phyloP scores from a whole-genome alignment of 37 sponge, comb jelly and placozoan genomes.

The Trichoplax adhaerens region DNA sequence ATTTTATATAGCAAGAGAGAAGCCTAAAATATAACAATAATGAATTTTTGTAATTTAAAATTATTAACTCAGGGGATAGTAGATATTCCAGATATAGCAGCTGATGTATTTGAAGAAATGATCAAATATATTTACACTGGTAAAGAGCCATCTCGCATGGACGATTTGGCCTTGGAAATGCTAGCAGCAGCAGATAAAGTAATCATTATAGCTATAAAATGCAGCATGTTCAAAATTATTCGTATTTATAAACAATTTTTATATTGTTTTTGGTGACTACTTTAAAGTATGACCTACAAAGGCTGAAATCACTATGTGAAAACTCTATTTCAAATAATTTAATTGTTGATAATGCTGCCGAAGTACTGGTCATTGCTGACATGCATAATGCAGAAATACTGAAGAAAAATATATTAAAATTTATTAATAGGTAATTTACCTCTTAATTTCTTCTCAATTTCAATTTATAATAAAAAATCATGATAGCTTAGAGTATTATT shows the following conservation, averaged over 20 bases:
- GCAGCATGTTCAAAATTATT: too few relatives aligned
- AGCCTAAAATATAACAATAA: too few relatives aligned
- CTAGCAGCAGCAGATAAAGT: slow-evolving; percentile 94
- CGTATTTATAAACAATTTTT: too few relatives aligned
- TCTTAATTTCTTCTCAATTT: too few relatives aligned
- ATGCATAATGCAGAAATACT: slow-evolving; percentile 74
- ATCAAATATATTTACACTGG: slow-evolving; percentile 94
- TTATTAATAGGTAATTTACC: slow-evolving; percentile 60
- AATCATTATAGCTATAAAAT: not conserved
- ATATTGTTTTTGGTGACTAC: not conserved
- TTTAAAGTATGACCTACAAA: slow-evolving; percentile 75
- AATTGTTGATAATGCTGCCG: slow-evolving; percentile 75
- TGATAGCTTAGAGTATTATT: too few relatives aligned
- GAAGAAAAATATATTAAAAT: slow-evolving; percentile 71
- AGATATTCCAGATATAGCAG: slow-evolving; percentile 61
- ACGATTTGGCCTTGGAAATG: slow-evolving; percentile 59
- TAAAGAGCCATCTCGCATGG: slow-evolving; percentile 59
- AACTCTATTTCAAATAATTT: slow-evolving; percentile 61
- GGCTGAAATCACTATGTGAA: slow-evolving; percentile 90
- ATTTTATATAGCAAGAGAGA: too few relatives aligned
- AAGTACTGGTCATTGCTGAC: slow-evolving; percentile 81
- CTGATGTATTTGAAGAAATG: slow-evolving; percentile 74
- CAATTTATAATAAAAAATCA: too few relatives aligned
- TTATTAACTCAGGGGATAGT: slow-evolving; percentile 50
- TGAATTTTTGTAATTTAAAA: too few relatives aligned